phyloP scores from a whole-genome alignment of 2,113 vertebrate species.

The Columba janthina region DNA sequence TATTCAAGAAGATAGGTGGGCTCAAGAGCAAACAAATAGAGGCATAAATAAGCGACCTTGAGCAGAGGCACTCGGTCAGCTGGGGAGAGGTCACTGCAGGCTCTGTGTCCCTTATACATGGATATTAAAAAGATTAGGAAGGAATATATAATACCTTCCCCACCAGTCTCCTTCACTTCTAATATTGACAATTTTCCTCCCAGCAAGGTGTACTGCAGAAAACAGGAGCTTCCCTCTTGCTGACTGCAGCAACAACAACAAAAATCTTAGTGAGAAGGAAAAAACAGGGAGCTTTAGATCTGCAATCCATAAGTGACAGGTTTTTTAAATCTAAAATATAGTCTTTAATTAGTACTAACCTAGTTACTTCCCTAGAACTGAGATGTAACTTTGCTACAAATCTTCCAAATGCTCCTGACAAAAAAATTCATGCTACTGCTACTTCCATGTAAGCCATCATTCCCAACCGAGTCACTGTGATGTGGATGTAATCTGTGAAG shows the following conservation, averaged over 20 bases:
- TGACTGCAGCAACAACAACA: background rate
- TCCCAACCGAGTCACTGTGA: background rate
- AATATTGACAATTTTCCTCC: background rate
- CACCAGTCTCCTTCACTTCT: background rate
- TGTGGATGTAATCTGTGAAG: background rate
- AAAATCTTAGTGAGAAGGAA: background rate
- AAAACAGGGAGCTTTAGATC: background rate
- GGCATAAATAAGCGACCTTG: background rate
- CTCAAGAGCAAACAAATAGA: background rate
- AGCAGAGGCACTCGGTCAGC: background rate
- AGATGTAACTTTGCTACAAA: background rate
- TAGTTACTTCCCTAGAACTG: background rate
- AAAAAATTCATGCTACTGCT: background rate
- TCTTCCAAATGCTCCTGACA: background rate
- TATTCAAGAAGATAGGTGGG: background rate
- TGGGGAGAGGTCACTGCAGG: background rate
- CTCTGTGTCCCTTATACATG: background rate
- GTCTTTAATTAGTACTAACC: background rate
- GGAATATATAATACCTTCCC: background rate
- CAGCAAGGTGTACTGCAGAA: background rate
- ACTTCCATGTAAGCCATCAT: background rate
- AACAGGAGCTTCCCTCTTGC: background rate
- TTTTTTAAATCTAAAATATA: background rate
- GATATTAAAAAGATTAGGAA: slow-evolving; percentile 13
- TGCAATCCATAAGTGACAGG: background rate